Percentiles rank a stretch among this genome's conserved stretches.
Evolutionary conservation across 2,113 vertebrate genomes (phyloP).

Genomic region (Climacteris rufus): DNA sequence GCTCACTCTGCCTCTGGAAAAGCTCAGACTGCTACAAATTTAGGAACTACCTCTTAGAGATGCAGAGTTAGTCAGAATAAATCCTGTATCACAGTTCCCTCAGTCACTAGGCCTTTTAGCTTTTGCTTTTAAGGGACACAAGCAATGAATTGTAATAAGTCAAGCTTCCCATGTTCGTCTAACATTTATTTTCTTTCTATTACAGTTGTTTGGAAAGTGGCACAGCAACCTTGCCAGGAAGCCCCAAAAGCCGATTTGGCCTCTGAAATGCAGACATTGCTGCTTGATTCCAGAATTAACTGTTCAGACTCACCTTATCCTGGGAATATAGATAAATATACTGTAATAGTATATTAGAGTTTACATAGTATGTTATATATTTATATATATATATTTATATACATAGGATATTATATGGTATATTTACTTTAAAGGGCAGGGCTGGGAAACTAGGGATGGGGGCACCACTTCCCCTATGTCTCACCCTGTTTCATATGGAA

Average conservation of each 20-base stretch:
- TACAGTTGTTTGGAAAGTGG: not conserved
- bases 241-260: not conserved
- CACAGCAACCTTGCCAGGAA: not conserved
- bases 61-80: slow-evolving; percentile 41
- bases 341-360: rapidly evolving
- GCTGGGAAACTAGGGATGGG: not conserved
- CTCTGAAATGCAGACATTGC: not conserved
- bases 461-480: not conserved
- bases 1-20: not conserved
- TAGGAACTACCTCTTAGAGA: not conserved
- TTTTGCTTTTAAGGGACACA: not conserved
- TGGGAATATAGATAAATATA: not conserved
- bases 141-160: not conserved
- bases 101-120: not conserved
- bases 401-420: not conserved
- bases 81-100: not conserved
- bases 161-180: not conserved
- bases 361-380: not conserved
- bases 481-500: not conserved
- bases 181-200: not conserved
- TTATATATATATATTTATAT: not conserved
- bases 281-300: not conserved
- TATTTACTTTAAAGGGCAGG: not conserved
- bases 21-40: not conserved
- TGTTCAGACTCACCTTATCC: not conserved